Evolutionary conservation across 2,797 vertebrate species (phyloP), one percentile per base, ranked within the genome.

Genomic region (Mormyrops attenuatus): DNA sequence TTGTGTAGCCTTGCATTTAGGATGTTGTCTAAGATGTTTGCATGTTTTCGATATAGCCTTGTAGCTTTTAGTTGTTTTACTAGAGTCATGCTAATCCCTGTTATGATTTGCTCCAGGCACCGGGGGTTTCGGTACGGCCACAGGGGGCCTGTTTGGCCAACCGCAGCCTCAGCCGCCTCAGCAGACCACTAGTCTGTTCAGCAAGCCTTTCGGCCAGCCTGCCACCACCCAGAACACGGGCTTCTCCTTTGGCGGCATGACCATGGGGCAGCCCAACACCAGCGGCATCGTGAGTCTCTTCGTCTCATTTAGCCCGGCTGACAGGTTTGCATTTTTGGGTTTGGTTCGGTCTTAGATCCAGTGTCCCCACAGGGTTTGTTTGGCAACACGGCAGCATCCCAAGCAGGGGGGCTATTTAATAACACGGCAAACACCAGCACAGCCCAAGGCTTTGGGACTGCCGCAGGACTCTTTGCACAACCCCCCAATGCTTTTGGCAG

Each of bases 191-290:
- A 98, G 97, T 89, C 96, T 99, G 6, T 99, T 99, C 89, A 96
- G 94, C 92, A 99, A 99, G 90, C 97, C 98, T 0, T 99, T 99
- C 0, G 97, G 97, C 0, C 95, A 96, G 41, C 88, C 97, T 53
- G 97, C 97, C 5, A 97, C 97, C 0, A 97, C 98, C 0, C 98
- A 94, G 87, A 99, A 96, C 94, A 95, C 97, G 0, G 96, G 97
- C 69, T 99, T 99, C 91, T 97, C 97, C 0, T 99, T 99, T 1
- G 97, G 96, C 1, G 97, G 95, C 91, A 96, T 97, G 92, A 97
- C 97, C 0, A 94, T 99, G 86, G 98, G 97, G 0, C 98, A 97
- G 92, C 95, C 97, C 0, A 98, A 96, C 93, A 97, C 97, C 3
- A 97, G 90, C 93, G 97, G 94, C n/a, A 98, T 99, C 96, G 98